Base-by-base conservation (phyloP, 1,140 invertebrate genomes). In the Armadillidium nasatum region DNA sequence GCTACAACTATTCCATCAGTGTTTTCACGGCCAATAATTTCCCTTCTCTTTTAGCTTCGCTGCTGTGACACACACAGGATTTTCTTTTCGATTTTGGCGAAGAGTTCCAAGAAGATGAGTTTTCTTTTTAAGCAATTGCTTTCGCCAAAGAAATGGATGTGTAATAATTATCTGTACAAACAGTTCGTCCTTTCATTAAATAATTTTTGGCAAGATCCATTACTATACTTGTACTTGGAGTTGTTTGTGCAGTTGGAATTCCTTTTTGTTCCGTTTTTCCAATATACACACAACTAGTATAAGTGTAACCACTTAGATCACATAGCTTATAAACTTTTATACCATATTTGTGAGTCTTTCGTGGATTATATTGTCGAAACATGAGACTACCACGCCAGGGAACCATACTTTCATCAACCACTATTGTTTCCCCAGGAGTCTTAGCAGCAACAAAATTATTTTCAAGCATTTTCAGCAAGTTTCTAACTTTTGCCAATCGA, bases 391-490 rank as follows among this genome's bases (percentile, higher is more conserved):
- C 50, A 66, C 75, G 54, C 13, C 23, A 76, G 10, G 75, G 75
- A n/a, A 74, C 75, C 72, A 76, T 76, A 50, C 9, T 50, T 50
- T 76, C 75, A 19, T 76, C 75, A 72, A 76, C 43, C 22, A 76
- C 75, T 10, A 76, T 50, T 15, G 15, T 9, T 50, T 50, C 46
- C 15, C 46, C 46, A 50, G 46, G 46, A 50, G 9, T 50, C 15
- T 50, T 50, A 15, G 46, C 46, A 10, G 9, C 15, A 50, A 15
- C 15, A 15, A 50, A 50, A 50, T 50, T 50, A 10, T 15, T 50
- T 50, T 50, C 46, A 50, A 50, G 46, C 15, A 50, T 10, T 50
- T 9, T 10, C 9, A 50, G 46, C 15, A 50, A 50, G 15, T 50
- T 50, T 50, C 46, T 50, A 50, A 50, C 15, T n/a, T 76, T 74